phyloP scores from a whole-genome alignment of 2,797 vertebrate genomes.

The Brachymystax lenok region DNA sequence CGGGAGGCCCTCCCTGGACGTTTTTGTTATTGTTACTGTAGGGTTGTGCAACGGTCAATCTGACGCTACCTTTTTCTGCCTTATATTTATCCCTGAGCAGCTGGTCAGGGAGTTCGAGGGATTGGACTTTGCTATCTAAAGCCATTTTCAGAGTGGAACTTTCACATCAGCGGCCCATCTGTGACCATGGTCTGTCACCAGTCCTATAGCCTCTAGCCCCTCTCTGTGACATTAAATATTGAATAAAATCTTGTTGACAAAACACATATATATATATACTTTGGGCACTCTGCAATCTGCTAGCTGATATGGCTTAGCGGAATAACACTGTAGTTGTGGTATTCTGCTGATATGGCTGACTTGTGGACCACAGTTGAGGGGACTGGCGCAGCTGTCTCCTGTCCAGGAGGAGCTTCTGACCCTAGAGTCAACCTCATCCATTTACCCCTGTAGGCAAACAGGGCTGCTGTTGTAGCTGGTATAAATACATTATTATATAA shows the following conservation, averaged over 20 bases:
- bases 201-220: slow-evolving; percentile 20
- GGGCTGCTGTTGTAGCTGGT: slow-evolving; percentile 19
- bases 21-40: neutral
- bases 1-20: neutral
- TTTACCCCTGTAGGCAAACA: slow-evolving; percentile 35
- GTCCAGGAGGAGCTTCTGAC: slow-evolving; percentile 31
- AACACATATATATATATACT: slow-evolving; percentile 18
- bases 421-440: slow-evolving; percentile 41
- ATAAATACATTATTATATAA: slow-evolving; percentile 48
- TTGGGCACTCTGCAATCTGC: neutral
- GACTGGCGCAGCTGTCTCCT: slow-evolving; percentile 37
- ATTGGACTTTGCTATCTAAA: neutral
- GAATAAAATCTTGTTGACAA: slow-evolving; percentile 9
- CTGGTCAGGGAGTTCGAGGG: slow-evolving; percentile 13
- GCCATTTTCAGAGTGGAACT: slow-evolving; percentile 14
- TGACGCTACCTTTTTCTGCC: neutral
- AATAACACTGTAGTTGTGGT: neutral
- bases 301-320: neutral
- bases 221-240: slow-evolving; percentile 5
- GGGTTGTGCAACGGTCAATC: neutral
- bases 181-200: neutral
- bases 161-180: slow-evolving; percentile 13
- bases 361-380: slow-evolving; percentile 33
- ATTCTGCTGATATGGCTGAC: neutral
- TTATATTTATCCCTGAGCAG: neutral